Evolutionary conservation across 2,888 invertebrate genomes (phyloP), one percentile per base, ranked within the genome.

Genomic region (Sinodicranocentrus sp.): DNA sequence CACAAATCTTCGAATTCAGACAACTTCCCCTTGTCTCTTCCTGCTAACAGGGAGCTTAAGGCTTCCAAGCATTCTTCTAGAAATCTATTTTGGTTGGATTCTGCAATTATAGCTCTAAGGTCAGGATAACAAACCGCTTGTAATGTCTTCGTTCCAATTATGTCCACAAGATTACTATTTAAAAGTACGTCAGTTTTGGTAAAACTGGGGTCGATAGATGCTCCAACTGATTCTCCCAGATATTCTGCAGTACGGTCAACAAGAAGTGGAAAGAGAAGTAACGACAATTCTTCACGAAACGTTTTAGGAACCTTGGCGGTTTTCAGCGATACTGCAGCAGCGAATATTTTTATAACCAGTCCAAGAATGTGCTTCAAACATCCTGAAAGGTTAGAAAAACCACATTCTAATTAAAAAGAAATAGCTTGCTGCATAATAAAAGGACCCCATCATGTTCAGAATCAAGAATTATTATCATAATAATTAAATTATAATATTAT

Each of bases 331-430:
- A 88, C 85, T 1, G 86, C 88, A n/a, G 85, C 63, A 13, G 85
- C 87, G 70, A 87, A 92, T 89, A 95, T 94, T 71, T 93, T 92
- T 1, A 94, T 92, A 54, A 94, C 91, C 1, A 94, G 92, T 86
- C 93, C 92, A 10, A 95, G 90, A 43, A 94, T 91, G 88, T 94
- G 93, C 89, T 94, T 94, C 88, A 95, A 90, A 17, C 83, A 85
- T 8, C 83, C 85, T 85, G 8, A 63, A 79, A 54, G n/a, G n/a
- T n/a, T n/a, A n/a, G n/a, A n/a, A n/a, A n/a, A n/a, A n/a, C n/a
- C 25, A 33, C 33, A 33, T 33, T n/a, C n/a, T n/a, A n/a, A n/a
- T n/a, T n/a, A n/a, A n/a, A n/a, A n/a, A n/a, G n/a, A n/a, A n/a
- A n/a, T n/a, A n/a, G n/a, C n/a, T n/a, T n/a, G n/a, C n/a, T n/a